A percentile compares a stretch with the other conserved stretches of the same genome.
Conservation (phyloP, 2,113 vertebrate genomes). For the Colistium nudipinnis region DNA sequence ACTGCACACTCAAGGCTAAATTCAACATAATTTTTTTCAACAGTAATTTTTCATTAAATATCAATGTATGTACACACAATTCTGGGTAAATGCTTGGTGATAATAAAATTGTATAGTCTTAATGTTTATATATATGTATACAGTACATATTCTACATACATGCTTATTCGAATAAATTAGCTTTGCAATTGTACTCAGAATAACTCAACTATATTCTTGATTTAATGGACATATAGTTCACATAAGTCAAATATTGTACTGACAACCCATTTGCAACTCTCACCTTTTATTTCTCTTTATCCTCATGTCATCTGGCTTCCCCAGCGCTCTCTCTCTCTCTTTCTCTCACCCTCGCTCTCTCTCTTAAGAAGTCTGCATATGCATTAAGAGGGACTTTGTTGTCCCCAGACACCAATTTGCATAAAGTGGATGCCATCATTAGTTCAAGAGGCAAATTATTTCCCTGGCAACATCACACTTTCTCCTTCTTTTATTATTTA, state of each 20-base stretch:
- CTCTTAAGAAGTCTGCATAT: slow-evolving; percentile 96
- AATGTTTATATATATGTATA: too few species aligned
- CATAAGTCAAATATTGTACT: slow-evolving; percentile 79
- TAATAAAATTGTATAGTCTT: too few species aligned
- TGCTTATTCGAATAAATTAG: too few species aligned
- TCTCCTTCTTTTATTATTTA: slow-evolving; percentile 80
- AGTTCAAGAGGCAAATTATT: slow-evolving; percentile 99
- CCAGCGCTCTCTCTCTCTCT: slow-evolving; percentile 45
- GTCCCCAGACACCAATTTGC: slow-evolving; percentile 99
- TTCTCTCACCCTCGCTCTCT: slow-evolving; percentile 74
- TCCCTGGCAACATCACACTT: slow-evolving; percentile 96
- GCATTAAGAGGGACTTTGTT: slow-evolving; percentile 99
- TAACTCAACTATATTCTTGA: slow-evolving; percentile 26
- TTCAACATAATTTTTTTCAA: too few species aligned
- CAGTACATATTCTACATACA: too few species aligned
- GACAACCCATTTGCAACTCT: slow-evolving; percentile 71
- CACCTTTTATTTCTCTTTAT: slow-evolving; percentile 48
- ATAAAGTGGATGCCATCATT: slow-evolving; percentile 99
- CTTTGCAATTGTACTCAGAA: slow-evolving; percentile 3
- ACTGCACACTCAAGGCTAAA: too few species aligned
- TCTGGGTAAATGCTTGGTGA: too few species aligned
- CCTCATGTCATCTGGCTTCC: neutral
- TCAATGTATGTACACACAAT: too few species aligned
- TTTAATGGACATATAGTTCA: slow-evolving; percentile 29
- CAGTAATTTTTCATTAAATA: too few species aligned